phyloP scores from a whole-genome alignment of 2,888 invertebrate species.

The Xestia ashworthii region DNA sequence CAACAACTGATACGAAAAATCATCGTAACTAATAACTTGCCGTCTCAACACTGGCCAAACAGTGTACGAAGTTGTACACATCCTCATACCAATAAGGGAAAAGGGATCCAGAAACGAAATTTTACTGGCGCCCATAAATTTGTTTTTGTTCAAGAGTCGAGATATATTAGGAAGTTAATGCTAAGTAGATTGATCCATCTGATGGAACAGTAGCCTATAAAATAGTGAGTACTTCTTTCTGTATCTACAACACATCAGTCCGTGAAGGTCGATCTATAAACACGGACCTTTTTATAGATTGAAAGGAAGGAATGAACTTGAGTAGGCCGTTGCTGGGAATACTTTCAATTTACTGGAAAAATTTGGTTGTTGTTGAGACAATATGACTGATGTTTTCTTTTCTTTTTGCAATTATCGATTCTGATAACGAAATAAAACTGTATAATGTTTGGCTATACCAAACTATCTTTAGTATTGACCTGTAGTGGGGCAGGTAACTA shows the following conservation, averaged over 20 bases:
- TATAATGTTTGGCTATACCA: background rate
- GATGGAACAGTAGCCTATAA: constrained; percentile 49
- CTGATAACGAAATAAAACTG: background rate
- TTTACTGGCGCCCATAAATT: constrained; percentile 66
- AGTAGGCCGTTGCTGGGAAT: background rate
- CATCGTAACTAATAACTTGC: background rate
- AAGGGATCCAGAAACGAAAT: constrained; percentile 52
- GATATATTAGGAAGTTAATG: constrained; percentile 65
- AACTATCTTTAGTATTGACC: background rate
- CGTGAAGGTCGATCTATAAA: constrained; percentile 32
- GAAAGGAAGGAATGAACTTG: constrained; percentile 21
- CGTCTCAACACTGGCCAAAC: constrained; percentile 19
- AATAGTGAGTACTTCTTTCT: constrained; percentile 43
- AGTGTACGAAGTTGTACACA: constrained; percentile 33
- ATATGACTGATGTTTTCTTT: background rate
- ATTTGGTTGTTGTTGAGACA: background rate
- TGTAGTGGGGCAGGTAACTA: too few relatives aligned
- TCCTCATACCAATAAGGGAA: constrained; percentile 57
- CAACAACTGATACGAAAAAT: background rate
- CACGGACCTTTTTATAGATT: constrained; percentile 41
- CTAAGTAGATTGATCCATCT: constrained; percentile 66
- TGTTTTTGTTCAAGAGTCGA: constrained; percentile 65
- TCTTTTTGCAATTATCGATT: background rate
- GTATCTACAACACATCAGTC: constrained; percentile 33
- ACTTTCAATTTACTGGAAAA: constrained; percentile 5